Percentiles rank a stretch among this genome's conserved stretches.
Evolutionary conservation across 2,888 invertebrate species (phyloP).

Genomic region (Chrysolina oricalcia): DNA sequence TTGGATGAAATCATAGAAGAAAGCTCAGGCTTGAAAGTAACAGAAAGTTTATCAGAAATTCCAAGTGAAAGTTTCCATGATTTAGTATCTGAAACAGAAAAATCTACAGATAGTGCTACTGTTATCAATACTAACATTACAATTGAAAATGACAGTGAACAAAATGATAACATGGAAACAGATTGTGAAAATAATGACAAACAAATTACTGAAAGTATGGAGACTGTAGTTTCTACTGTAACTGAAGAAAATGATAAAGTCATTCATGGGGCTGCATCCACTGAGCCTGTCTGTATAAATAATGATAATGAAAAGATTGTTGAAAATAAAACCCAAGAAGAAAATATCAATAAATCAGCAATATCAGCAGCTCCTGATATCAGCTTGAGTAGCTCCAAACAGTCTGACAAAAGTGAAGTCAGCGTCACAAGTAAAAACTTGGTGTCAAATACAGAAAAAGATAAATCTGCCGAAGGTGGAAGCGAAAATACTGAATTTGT

Average conservation of each 20-base stretch:
- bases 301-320: not conserved
- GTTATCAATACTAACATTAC: not conserved
- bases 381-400: not conserved
- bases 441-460: constrained; percentile 58
- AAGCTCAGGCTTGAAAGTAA: constrained; percentile 22
- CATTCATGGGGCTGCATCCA: not conserved
- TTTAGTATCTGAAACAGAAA: constrained; percentile 32
- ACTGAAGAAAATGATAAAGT: constrained; percentile 8
- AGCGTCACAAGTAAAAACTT: not conserved
- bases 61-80: constrained; percentile 46
- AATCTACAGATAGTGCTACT: constrained; percentile 13
- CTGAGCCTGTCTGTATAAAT: not conserved
- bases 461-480: constrained; percentile 50
- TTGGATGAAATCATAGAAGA: constrained; percentile 2
- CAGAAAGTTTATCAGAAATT: constrained; percentile 43
- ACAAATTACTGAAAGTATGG: constrained; percentile 28
- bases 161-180: not conserved
- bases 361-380: not conserved
- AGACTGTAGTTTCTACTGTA: not conserved
- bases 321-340: constrained; percentile 1
- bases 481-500: constrained; percentile 61
- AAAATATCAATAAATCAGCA: constrained; percentile 9
- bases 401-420: not conserved
- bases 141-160: not conserved
- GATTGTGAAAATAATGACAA: constrained; percentile 1